A percentile compares a stretch with the other conserved stretches of the same genome.
Conservation (phyloP, 2,888 invertebrate species). For the Masnerella sp. region DNA sequence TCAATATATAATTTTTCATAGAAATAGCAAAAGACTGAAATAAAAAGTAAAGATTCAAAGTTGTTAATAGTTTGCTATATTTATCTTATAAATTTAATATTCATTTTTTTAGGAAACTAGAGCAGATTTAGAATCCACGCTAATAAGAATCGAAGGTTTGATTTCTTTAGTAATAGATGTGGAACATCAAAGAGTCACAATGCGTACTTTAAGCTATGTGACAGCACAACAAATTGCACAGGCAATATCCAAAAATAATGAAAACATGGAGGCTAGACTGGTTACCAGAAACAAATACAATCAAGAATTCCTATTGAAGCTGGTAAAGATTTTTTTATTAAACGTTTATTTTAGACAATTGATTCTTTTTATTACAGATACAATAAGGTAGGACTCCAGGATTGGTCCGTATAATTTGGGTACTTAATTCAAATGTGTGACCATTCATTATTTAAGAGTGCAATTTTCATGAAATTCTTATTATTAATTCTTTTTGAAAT, state of each 20-base stretch:
- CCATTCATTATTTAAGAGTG: too few species aligned
- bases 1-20: too few species aligned
- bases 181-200: conserved; percentile 77
- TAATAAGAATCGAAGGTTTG: conserved; percentile 76
- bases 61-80: too few species aligned
- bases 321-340: conserved; percentile 66
- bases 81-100: background rate
- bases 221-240: conserved; percentile 76
- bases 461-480: too few species aligned
- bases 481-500: too few species aligned
- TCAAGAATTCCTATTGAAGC: conserved; percentile 75
- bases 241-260: conserved; percentile 73
- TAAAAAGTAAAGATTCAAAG: too few species aligned
- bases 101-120: conserved; percentile 71
- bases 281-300: conserved; percentile 76
- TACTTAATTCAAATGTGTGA: too few species aligned
- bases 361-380: too few species aligned
- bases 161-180: conserved; percentile 77
- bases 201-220: conserved; percentile 75
- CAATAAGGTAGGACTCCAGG: too few species aligned
- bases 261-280: conserved; percentile 75
- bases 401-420: too few species aligned
- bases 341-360: background rate
- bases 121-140: conserved; percentile 74
- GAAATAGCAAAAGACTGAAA: too few species aligned